Evolutionary conservation across 2,888 invertebrate genomes (phyloP).

Genomic region (Apotomis turbidana): DNA sequence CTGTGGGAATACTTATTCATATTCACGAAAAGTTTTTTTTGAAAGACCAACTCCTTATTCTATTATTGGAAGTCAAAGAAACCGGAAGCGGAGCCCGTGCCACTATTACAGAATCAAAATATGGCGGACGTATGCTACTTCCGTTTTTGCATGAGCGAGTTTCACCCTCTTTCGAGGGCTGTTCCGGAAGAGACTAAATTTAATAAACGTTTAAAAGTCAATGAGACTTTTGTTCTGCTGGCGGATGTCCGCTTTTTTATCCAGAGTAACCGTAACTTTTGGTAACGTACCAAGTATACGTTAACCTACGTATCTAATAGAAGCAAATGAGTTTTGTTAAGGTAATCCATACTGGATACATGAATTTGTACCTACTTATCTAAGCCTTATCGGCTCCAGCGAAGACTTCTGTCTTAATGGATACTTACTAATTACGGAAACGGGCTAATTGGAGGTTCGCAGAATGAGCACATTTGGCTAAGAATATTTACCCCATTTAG

Average conservation of each 20-base stretch:
- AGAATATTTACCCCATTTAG: conserved; percentile 33
- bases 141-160: conserved; percentile 75
- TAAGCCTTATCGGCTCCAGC: neutral
- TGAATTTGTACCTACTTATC: neutral
- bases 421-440: conserved; percentile 12
- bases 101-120: conserved; percentile 71
- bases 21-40: conserved; percentile 19
- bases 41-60: conserved; percentile 23
- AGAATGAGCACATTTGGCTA: conserved; percentile 23
- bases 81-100: conserved; percentile 79
- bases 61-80: conserved; percentile 51
- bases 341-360: neutral
- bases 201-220: conserved; percentile 76
- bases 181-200: conserved; percentile 78
- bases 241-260: conserved; percentile 63
- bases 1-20: conserved; percentile 16
- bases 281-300: conserved; percentile 14
- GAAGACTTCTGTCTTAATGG: neutral
- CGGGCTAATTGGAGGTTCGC: conserved; percentile 2
- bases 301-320: neutral
- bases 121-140: conserved; percentile 79
- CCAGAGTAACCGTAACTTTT: conserved; percentile 29
- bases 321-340: neutral
- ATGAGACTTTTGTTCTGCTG: conserved; percentile 67
- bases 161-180: conserved; percentile 73